Percentiles rank a stretch among this genome's conserved stretches.
Evolutionary conservation across 2,888 invertebrate species (phyloP).

Genomic region (Lasioglossum villosulum): DNA sequence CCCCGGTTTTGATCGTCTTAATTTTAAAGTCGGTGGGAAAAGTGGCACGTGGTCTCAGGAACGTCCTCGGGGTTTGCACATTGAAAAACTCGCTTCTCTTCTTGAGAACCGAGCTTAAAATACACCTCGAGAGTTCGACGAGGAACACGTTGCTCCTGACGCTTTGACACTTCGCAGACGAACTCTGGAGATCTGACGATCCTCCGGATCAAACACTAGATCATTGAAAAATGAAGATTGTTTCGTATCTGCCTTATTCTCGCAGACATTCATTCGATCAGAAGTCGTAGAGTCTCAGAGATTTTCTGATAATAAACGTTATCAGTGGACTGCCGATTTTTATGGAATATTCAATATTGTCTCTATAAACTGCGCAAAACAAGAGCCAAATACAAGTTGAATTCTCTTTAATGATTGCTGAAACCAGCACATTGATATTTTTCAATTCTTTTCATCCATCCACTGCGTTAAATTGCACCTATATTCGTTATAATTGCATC

Average conservation of each 20-base stretch:
- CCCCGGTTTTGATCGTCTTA: constrained; percentile 58
- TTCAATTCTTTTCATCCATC: too few species aligned
- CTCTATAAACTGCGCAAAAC: background rate
- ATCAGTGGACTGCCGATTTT: background rate
- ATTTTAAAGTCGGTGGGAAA: constrained; percentile 41
- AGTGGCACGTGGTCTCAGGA: constrained; percentile 38
- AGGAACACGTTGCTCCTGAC: constrained; percentile 54
- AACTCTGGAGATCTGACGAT: constrained; percentile 14
- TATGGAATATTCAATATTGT: background rate
- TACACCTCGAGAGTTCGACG: constrained; percentile 55
- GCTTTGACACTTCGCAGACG: constrained; percentile 51
- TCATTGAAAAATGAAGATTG: background rate
- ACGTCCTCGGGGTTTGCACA: constrained; percentile 45
- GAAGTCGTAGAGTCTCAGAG: background rate
- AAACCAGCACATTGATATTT: too few species aligned
- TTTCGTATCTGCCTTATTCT: background rate
- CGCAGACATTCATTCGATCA: background rate
- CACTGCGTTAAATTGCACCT: background rate
- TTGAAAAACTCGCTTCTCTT: constrained; percentile 44
- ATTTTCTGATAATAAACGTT: too few species aligned
- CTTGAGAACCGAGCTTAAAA: constrained; percentile 70
- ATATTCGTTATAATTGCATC: background rate
- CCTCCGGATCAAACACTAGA: background rate
- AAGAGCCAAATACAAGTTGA: background rate
- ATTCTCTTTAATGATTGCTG: too few species aligned